These are phyloP conservation scores for Scaptomyza tumidula DNA, from an alignment of 2,888 invertebrate genomes.

Conservation along the genomic window DNA sequence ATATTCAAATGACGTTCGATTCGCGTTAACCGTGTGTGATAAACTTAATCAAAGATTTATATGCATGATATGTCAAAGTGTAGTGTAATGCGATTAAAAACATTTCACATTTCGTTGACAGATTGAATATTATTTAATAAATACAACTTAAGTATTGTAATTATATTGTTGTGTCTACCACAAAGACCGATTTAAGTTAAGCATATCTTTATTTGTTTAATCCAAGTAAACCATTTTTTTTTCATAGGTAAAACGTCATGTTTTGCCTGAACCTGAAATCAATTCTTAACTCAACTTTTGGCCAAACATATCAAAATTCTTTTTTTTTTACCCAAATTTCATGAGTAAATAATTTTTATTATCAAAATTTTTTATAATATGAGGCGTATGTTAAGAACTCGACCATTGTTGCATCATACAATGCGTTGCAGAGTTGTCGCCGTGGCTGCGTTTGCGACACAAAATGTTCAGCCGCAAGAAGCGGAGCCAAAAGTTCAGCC, in stretches of 20 bases:
- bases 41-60: constrained; percentile 14
- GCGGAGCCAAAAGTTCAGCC: neutral
- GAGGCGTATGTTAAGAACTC: neutral
- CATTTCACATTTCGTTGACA: neutral
- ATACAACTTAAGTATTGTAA: too few species aligned
- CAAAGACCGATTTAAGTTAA: too few species aligned
- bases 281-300: neutral
- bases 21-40: constrained; percentile 2
- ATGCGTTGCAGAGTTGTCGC: neutral
- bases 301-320: neutral
- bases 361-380: neutral
- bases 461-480: neutral
- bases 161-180: too few species aligned
- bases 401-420: neutral
- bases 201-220: neutral
- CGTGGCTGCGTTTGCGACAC: neutral
- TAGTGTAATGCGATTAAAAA: constrained; percentile 11
- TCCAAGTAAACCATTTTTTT: constrained; percentile 1
- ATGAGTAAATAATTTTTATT: too few species aligned
- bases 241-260: too few species aligned
- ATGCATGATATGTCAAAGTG: neutral
- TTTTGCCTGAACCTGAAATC: neutral
- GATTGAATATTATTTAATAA: constrained; percentile 79
- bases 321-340: too few species aligned
- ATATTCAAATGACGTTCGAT: constrained; percentile 28